Evolutionary conservation across 2,113 vertebrate genomes (phyloP).

Genomic region (Triplophysa rosa): DNA sequence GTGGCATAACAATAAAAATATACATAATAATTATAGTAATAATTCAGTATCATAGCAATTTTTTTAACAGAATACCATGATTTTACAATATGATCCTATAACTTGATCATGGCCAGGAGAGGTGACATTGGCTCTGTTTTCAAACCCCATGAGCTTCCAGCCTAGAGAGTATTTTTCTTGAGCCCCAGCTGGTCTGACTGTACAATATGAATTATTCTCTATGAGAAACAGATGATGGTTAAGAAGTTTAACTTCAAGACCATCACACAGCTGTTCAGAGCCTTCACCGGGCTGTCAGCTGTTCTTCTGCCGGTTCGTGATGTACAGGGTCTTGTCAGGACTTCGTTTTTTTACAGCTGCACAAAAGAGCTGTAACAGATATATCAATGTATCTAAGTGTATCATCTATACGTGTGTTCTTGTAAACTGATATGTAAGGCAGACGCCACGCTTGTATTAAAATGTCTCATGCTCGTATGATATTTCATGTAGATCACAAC

Average conservation of each 20-base stretch:
- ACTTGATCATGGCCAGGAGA: neutral
- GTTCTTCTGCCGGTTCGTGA: neutral
- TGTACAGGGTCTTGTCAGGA: neutral
- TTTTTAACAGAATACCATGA: too few relatives aligned
- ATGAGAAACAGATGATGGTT: neutral
- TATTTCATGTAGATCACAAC: slow-evolving; percentile 82
- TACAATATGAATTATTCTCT: too few relatives aligned
- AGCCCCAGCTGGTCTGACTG: too few relatives aligned
- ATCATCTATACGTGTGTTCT: too few relatives aligned
- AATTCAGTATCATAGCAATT: too few relatives aligned
- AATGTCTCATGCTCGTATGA: neutral
- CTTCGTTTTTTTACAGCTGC: too few relatives aligned
- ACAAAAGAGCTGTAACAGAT: too few relatives aligned
- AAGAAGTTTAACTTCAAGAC: neutral
- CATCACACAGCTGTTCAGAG: slow-evolving; percentile 36
- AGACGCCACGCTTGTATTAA: neutral
- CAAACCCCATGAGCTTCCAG: neutral
- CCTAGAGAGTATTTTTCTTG: neutral
- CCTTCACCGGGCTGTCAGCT: slow-evolving; percentile 24
- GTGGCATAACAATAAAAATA: neutral
- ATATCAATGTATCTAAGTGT: neutral
- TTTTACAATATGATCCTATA: neutral
- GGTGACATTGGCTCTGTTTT: neutral
- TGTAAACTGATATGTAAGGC: neutral
- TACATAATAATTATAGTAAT: neutral